Conservation (phyloP, 2,113 vertebrate genomes). For the Pteruthius melanotis region DNA sequence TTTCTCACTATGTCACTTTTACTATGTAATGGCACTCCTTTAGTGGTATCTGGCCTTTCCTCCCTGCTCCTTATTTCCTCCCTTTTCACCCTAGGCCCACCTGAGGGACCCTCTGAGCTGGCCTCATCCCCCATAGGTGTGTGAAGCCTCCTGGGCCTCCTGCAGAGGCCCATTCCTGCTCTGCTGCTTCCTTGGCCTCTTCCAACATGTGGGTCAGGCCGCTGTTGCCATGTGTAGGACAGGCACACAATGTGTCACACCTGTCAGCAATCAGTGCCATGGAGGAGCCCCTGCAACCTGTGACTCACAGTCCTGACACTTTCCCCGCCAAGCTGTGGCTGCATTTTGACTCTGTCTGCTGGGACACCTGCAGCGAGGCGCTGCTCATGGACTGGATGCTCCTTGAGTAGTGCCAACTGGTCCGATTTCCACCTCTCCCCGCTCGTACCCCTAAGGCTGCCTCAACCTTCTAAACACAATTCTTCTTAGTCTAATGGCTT, state of each 20-base stretch:
- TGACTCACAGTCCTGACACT: rapidly evolving
- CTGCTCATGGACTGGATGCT: background rate
- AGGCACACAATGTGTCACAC: rapidly evolving
- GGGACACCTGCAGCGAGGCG: rapidly evolving
- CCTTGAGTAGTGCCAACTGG: too few relatives aligned
- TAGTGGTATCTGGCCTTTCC: background rate
- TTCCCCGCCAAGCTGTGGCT: rapidly evolving
- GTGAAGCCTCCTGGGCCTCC: rapidly evolving
- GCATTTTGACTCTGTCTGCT: rapidly evolving
- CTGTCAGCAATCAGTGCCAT: rapidly evolving
- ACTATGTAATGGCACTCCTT: too few relatives aligned
- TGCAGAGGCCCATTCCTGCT: rapidly evolving
- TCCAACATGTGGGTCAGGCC: rapidly evolving
- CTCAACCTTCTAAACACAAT: background rate
- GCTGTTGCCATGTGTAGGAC: rapidly evolving
- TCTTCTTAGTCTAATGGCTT: background rate
- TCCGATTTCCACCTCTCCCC: rapidly evolving
- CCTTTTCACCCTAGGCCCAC: too few relatives aligned
- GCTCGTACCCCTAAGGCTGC: background rate
- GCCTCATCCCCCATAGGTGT: rapidly evolving
- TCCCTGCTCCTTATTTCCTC: background rate
- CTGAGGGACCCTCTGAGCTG: background rate
- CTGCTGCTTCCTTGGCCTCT: background rate
- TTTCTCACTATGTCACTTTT: background rate
- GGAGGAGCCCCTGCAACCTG: background rate